Evolutionary conservation across 2,888 invertebrate species (phyloP), one percentile per base, ranked within the genome.

Genomic region (Euzophera pinguis): DNA sequence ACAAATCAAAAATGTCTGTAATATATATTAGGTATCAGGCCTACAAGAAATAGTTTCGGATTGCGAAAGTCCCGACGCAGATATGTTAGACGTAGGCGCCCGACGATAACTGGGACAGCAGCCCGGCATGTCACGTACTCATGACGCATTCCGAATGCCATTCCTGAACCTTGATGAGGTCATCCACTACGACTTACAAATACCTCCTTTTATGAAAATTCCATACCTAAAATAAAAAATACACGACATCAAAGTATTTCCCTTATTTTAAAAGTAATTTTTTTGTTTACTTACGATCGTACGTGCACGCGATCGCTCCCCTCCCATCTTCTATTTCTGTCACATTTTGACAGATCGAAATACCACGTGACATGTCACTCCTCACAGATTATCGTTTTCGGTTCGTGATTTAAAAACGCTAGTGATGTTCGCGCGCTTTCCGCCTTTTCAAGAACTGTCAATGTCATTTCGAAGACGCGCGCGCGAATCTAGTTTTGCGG

Each of bases 291-390:
- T 73, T 69, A 77, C 74, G 60, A 66, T 65, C 65, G 65, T 62
- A 64, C 58, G 52, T 54, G 65, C 71, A 72, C 69, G 69, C 69
- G 63, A 69, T 56, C 57, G 55, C 71, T 63, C 63, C 57, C 53
- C 55, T 39, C 57, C 54, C 53, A 59, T 73, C 69, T 67, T 63
- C 73, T 61, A 53, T 82, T 84, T 77, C 82, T 73, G 67, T 85
- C 83, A 65, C 65, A 68, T 77, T 77, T 80, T 84, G 85, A 86
- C 87, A 83, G 82, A 74, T 80, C 73, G 70, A 68, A 73, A 73
- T 62, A 72, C 72, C 79, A 81, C 81, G 81, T 78, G 79, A 73
- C 70, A 71, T 65, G 70, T 66, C 66, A 74, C 63, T 59, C 42
- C 59, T 62, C 68, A 42, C 50, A 51, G 51, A 51, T 51, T 51